Percentiles rank a stretch among this genome's conserved stretches.
phyloP scores from a whole-genome alignment of 2,888 invertebrate genomes.

The Drosophila heteroneura region DNA sequence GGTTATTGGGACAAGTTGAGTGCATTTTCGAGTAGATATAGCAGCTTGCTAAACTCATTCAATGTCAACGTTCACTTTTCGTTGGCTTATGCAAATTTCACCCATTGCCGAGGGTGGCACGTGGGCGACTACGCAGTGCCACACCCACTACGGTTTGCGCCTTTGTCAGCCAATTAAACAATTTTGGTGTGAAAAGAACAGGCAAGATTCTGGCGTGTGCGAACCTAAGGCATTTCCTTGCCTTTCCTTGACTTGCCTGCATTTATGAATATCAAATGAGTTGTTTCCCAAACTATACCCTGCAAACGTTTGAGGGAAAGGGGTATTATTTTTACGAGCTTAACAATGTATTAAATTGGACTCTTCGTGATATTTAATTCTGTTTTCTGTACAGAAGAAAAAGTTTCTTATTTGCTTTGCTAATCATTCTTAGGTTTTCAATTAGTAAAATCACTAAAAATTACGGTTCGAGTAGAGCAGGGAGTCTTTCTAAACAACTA shows the following conservation, averaged over 20 bases:
- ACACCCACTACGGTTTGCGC: constrained; percentile 18
- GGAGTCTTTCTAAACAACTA: neutral
- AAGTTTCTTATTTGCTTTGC: neutral
- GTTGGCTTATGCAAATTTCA: constrained; percentile 78
- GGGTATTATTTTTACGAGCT: neutral
- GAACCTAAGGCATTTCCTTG: constrained; percentile 43
- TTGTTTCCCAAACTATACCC: constrained; percentile 39
- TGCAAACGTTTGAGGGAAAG: neutral
- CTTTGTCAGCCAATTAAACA: constrained; percentile 78
- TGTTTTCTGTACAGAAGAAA: neutral
- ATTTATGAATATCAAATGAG: constrained; percentile 80
- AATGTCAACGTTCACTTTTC: constrained; percentile 70
- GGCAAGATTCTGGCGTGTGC: constrained; percentile 48
- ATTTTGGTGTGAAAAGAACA: constrained; percentile 67
- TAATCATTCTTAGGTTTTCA: neutral
- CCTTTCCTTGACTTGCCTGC: constrained; percentile 28
- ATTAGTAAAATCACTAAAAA: neutral
- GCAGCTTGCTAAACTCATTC: constrained; percentile 72
- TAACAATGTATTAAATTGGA: neutral
- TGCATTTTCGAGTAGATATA: constrained; percentile 64
- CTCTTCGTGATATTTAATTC: neutral
- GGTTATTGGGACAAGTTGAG: constrained; percentile 69
- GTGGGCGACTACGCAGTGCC: neutral
- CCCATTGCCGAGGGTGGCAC: constrained; percentile 1
- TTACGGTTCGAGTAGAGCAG: neutral